A percentile compares a stretch with the other conserved stretches of the same genome.
Evolutionary conservation across 2,113 vertebrate genomes (phyloP).

Genomic region (Fukomys damarensis): DNA sequence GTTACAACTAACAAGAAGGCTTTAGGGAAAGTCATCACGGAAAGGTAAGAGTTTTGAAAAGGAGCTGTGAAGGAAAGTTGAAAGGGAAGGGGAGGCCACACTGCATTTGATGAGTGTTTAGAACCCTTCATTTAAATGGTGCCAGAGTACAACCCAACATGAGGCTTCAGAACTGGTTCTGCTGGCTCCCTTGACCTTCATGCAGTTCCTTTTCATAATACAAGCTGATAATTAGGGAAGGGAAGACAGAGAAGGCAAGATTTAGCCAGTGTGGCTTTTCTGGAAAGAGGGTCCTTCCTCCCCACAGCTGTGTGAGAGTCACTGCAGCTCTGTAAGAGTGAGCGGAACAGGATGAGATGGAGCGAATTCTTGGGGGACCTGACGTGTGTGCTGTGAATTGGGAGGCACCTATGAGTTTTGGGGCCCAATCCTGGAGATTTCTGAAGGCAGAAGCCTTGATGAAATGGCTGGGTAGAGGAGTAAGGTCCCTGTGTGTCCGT

Average conservation of each 20-base stretch:
- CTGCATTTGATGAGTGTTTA: neutral
- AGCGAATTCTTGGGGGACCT: neutral
- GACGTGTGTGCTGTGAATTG: neutral
- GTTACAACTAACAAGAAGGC: neutral
- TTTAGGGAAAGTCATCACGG: neutral
- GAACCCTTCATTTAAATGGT: neutral
- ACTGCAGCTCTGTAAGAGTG: neutral
- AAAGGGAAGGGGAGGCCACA: neutral
- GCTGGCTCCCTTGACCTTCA: neutral
- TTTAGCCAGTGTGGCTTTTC: neutral
- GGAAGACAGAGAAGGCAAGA: neutral
- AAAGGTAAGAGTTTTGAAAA: neutral
- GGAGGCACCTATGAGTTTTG: neutral
- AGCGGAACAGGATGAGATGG: neutral
- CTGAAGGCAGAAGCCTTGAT: neutral
- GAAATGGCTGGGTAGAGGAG: neutral
- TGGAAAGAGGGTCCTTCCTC: neutral
- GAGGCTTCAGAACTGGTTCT: neutral
- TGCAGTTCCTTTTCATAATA: no score
- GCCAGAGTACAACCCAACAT: neutral
- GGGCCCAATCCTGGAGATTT: neutral
- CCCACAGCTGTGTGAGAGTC: neutral
- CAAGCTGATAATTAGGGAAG: neutral
- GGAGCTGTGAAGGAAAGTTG: neutral
- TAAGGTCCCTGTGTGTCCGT: neutral